Percentiles rank a stretch among this genome's conserved stretches.
These are phyloP conservation scores for Columbina picui DNA, from an alignment of 2,113 vertebrate species.

Conservation along the genomic window DNA sequence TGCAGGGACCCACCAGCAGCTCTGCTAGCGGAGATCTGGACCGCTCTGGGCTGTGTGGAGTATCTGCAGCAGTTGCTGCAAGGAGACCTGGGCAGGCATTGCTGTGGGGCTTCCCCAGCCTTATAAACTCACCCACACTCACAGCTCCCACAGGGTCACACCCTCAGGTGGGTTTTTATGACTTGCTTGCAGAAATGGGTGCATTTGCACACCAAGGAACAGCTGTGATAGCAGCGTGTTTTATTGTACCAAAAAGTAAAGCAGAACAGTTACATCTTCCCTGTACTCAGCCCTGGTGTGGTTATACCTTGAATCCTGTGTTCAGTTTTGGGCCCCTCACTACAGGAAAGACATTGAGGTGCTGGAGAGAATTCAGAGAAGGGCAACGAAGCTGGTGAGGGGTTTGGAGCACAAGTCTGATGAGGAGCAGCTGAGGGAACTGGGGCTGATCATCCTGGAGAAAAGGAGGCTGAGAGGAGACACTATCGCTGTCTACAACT, in stretches of 20 bases:
- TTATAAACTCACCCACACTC: not conserved
- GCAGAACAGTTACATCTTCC: not conserved
- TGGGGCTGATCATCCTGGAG: no score
- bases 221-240: not conserved
- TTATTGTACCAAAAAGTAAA: not conserved
- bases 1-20: rapidly evolving
- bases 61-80: not conserved
- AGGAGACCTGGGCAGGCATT: not conserved
- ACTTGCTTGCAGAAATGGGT: not conserved
- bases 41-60: rapidly evolving
- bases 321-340: no score
- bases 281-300: no score
- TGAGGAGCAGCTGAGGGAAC: no score
- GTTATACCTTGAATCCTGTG: no score
- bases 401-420: no score
- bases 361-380: no score
- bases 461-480: no score
- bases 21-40: not conserved
- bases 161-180: not conserved
- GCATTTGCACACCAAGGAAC: not conserved
- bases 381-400: no score
- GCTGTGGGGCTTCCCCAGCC: not conserved
- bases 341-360: no score
- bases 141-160: not conserved
- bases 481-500: no score